Base-by-base conservation (phyloP, 2,797 vertebrate genomes). In the Hylomyscus alleni region DNA sequence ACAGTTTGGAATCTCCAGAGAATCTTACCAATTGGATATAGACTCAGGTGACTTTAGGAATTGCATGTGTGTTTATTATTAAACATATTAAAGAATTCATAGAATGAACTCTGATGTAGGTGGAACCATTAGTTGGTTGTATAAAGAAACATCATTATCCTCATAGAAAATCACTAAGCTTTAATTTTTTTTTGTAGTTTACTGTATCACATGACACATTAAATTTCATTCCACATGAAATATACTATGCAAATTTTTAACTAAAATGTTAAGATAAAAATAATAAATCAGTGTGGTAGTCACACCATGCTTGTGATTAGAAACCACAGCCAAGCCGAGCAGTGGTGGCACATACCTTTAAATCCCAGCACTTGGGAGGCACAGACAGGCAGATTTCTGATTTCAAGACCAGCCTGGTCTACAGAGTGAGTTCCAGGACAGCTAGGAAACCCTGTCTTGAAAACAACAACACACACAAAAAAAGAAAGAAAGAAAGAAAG, bases 1-100 rank as follows among this genome's bases (percentile, higher is more conserved):
- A 7, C 0, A 93, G 84, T 6, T 14, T 91, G 58, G 44, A 73
- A 96, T 95, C 69, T 60, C 0, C 20, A 94, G 10, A 93, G 56
- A 87, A 91, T 10, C 3, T 62, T 67, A 62, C 3, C 37, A 26
- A 60, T 3, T 83, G 4, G 4, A 13, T 72, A 69, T 60, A 92
- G 15, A 0, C 24, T 89, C 44, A 73, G 5, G 47, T 62, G 37
- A 4, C 11, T 44, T 67, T 15, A 17, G 4, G 10, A 54, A 44
- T 95, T 95, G 85, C 26, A 76, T 95, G 9, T 93, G 29, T 62
- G 0, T 6, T 29, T 47, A 87, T 91, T 81, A 40, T 73, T 54
- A 84, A 89, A 50, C 8, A 88, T n/a, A 56, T 3, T 69, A 85
- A 34, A 91, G 31, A 5, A 76, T 50, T 4, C 58, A 24, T 7